Conservation (phyloP, 2,797 vertebrate genomes). For the Lindbergichthys nudifrons region DNA sequence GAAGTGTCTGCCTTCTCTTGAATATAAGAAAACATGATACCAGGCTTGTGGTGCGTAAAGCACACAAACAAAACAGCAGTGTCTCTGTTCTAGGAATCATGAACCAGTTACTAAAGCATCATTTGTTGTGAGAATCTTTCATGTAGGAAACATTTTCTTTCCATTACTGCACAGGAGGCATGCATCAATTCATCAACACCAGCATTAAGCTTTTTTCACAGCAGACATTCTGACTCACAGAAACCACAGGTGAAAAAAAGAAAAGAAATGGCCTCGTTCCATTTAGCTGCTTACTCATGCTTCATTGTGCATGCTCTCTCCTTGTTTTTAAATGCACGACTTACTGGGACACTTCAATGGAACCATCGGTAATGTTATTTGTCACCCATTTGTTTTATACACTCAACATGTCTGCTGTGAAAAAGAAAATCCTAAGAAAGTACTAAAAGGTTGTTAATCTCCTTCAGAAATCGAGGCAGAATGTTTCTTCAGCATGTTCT, state of each 20-base stretch:
- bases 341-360: background rate
- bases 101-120: too few species aligned
- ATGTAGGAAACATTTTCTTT: too few species aligned
- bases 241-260: background rate
- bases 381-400: background rate
- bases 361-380: background rate
- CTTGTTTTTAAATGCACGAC: background rate
- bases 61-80: too few species aligned
- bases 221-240: background rate
- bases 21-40: too few species aligned
- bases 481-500: slow-evolving; percentile 13
- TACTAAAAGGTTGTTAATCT: background rate
- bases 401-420: background rate
- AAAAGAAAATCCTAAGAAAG: background rate
- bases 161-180: too few species aligned
- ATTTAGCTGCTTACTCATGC: background rate
- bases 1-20: too few species aligned
- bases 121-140: too few species aligned
- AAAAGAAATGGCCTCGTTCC: background rate
- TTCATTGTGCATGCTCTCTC: background rate
- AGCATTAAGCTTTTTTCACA: too few species aligned
- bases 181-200: too few species aligned
- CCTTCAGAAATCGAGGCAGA: background rate
- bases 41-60: too few species aligned
- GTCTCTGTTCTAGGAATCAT: too few species aligned